A percentile compares a stretch with the other conserved stretches of the same genome.
These are phyloP conservation scores for Hirundichthys speculiger DNA, from an alignment of 2,113 vertebrate genomes.

Conservation along the genomic window DNA sequence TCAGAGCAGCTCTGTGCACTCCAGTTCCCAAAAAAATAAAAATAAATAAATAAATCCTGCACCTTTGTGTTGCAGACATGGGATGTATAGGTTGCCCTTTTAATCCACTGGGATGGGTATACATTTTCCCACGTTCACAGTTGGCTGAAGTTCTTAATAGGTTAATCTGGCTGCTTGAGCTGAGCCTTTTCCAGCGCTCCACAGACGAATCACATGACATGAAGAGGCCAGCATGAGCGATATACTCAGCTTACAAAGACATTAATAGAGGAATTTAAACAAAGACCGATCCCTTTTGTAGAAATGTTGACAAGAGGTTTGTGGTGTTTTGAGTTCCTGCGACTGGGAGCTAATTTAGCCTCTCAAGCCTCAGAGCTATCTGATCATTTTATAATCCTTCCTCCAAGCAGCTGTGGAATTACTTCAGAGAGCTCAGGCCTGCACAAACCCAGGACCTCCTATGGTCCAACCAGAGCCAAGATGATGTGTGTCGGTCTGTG, in stretches of 20 bases:
- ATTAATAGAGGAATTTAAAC: constrained; percentile 28
- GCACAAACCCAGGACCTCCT: constrained; percentile 59
- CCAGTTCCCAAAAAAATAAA: too few relatives aligned
- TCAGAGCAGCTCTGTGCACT: background rate
- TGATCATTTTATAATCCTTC: constrained; percentile 61
- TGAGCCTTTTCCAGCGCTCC: constrained; percentile 4
- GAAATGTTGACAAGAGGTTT: constrained; percentile 37
- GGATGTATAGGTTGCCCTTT: background rate
- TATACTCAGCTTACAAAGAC: constrained; percentile 16
- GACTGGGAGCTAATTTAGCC: constrained; percentile 50
- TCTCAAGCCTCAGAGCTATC: constrained; percentile 35
- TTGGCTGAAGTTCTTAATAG: background rate
- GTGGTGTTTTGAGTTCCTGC: constrained; percentile 31
- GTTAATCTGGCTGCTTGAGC: constrained; percentile 23
- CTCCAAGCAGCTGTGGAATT: constrained; percentile 62
- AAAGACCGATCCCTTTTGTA: background rate
- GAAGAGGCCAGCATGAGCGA: constrained; percentile 6
- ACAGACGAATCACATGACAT: constrained; percentile 4
- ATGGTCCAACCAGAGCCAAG: constrained; percentile 43
- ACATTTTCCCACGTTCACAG: background rate
- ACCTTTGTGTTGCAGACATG: background rate
- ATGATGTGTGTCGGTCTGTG: constrained; percentile 7
- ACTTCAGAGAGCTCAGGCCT: constrained; percentile 52
- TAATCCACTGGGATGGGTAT: background rate
- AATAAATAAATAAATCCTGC: too few relatives aligned